phyloP scores from a whole-genome alignment of 2,797 vertebrate species.

The Balearica regulorum region DNA sequence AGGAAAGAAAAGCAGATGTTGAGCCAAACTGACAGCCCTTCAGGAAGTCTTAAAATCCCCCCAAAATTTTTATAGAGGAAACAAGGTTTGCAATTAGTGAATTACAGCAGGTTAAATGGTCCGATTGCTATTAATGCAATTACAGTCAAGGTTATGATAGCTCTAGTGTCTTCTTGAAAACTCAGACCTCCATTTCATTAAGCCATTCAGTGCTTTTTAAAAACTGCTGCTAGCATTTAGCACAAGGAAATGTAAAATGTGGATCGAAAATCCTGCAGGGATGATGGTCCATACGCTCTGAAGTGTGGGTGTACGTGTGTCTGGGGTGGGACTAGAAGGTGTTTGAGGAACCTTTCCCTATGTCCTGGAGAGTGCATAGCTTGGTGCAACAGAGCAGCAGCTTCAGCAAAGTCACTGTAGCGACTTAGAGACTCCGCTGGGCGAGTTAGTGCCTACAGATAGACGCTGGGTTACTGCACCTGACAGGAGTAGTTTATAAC shows the following conservation, averaged over 20 bases:
- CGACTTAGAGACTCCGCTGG: not conserved
- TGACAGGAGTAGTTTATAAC: not conserved
- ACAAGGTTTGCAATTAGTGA: constrained; percentile 53
- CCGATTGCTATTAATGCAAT: constrained; percentile 62
- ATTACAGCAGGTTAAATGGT: not conserved
- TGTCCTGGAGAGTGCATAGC: not conserved
- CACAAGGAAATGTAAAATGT: not conserved
- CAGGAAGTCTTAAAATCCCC: constrained; percentile 50
- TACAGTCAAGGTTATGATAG: constrained; percentile 47
- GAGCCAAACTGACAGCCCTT: constrained; percentile 55
- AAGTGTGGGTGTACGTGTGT: not conserved
- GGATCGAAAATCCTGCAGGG: not conserved
- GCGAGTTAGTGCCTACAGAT: not conserved
- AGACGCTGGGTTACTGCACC: not conserved
- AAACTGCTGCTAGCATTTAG: not conserved
- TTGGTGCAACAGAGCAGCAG: not conserved
- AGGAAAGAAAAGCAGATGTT: constrained; percentile 38
- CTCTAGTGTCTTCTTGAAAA: not conserved
- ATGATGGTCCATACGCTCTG: not conserved
- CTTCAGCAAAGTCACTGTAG: not conserved
- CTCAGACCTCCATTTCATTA: not conserved
- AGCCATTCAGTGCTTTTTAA: not conserved
- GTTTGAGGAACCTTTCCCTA: not conserved
- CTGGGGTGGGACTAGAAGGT: not conserved
- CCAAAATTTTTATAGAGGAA: constrained; percentile 5